These are phyloP conservation scores for Leucophenga varia DNA, from an alignment of 1,140 invertebrate species.

Conservation along the genomic window DNA sequence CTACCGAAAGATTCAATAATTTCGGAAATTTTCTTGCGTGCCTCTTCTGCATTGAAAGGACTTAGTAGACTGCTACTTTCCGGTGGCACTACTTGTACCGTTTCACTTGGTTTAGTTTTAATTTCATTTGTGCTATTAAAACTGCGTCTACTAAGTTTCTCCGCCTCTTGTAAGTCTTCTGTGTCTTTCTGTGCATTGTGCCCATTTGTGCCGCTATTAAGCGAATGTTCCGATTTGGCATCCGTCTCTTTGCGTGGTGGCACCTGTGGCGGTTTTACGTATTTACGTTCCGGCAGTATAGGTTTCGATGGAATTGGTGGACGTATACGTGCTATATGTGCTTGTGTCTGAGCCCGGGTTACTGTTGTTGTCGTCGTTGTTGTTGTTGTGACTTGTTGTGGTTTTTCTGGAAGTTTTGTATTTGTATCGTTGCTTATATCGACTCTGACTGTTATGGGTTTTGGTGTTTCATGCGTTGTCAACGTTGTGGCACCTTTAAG, in stretches of 20 bases:
- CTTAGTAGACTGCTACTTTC: constrained; percentile 66
- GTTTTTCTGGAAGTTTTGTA: background rate
- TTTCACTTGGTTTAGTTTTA: too few species aligned
- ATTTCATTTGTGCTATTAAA: too few species aligned
- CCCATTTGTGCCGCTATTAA: constrained; percentile 30
- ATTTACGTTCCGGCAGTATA: constrained; percentile 33
- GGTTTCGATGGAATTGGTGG: constrained; percentile 38
- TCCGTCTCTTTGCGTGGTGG: constrained; percentile 12
- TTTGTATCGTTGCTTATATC: constrained; percentile 3
- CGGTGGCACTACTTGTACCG: constrained; percentile 63
- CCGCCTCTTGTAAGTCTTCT: too few species aligned
- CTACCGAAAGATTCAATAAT: constrained; percentile 91
- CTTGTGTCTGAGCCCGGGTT: constrained; percentile 1
- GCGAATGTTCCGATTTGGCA: constrained; percentile 25
- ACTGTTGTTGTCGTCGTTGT: background rate
- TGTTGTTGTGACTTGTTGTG: constrained; percentile 5
- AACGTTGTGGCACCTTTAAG: constrained; percentile 71
- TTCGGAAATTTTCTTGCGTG: constrained; percentile 93
- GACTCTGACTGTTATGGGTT: constrained; percentile 32
- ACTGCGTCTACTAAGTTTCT: too few species aligned
- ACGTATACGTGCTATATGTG: constrained; percentile 21
- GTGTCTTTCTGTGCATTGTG: constrained; percentile 1
- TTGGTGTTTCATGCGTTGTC: constrained; percentile 32
- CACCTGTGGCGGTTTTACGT: constrained; percentile 31
- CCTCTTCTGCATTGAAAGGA: constrained; percentile 89